Evolutionary conservation across 2,797 vertebrate genomes (phyloP).

Genomic region (Lutjanus campechanus): DNA sequence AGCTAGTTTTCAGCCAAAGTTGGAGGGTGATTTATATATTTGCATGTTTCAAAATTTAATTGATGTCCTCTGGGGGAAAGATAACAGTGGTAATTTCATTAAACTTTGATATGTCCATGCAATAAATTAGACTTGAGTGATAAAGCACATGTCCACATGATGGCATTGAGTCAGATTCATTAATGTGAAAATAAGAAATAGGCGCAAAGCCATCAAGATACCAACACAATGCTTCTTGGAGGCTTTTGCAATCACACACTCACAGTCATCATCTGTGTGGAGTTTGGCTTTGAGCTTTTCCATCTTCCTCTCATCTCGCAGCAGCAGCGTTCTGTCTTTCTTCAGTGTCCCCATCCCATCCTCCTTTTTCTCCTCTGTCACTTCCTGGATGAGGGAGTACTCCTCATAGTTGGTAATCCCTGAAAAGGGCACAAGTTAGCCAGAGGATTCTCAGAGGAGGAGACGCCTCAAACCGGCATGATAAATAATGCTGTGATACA

Average conservation of each 20-base stretch:
- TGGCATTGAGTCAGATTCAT: conserved; percentile 17
- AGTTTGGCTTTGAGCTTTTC: conserved; percentile 99
- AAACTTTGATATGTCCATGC: conserved; percentile 48
- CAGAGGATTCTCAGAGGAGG: conserved; percentile 29
- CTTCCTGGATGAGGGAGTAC: conserved; percentile 98
- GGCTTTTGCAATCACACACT: conserved; percentile 74
- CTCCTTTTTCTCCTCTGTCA: conserved; percentile 94
- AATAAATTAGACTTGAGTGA: conserved; percentile 49
- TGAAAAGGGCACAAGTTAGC: conserved; percentile 74
- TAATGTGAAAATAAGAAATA: conserved; percentile 27
- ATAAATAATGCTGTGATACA: conserved; percentile 24
- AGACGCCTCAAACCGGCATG: conserved; percentile 13
- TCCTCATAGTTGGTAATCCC: conserved; percentile 99
- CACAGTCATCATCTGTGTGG: conserved; percentile 97
- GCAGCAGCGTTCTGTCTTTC: conserved; percentile 93
- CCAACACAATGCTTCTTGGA: conserved; percentile 5
- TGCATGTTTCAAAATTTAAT: conserved; percentile 47
- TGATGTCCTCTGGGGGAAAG: conserved; percentile 38
- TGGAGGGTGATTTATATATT: conserved; percentile 40
- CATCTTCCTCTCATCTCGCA: conserved; percentile 98
- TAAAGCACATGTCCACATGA: conserved; percentile 42
- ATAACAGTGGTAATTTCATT: conserved; percentile 56
- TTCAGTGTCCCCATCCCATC: conserved; percentile 94
- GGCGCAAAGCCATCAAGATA: conserved; percentile 27
- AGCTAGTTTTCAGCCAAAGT: conserved; percentile 19